Evolutionary conservation across 2,797 vertebrate genomes (phyloP).

Genomic region (Eidolon dupreanum): DNA sequence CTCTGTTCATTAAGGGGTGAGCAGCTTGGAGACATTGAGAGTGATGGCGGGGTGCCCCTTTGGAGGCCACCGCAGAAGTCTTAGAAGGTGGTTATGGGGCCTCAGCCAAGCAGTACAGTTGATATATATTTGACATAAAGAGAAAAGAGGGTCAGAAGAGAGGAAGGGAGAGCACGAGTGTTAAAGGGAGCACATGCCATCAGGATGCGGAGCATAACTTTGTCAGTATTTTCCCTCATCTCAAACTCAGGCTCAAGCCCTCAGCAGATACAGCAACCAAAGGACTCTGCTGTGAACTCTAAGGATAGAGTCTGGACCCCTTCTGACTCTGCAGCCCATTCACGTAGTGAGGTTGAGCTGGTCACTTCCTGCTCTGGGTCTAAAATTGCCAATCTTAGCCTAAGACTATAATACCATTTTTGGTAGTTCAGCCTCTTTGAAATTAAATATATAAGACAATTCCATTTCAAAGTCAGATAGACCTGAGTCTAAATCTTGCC

Average conservation of each 20-base stretch:
- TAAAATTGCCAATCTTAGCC: not conserved
- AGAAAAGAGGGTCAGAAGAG: not conserved
- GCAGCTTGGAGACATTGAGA: not conserved
- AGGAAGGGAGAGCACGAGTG: not conserved
- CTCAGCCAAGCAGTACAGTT: not conserved
- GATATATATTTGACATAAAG: fast-evolving
- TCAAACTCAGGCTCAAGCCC: not conserved
- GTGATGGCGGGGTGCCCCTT: not conserved
- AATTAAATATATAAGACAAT: not conserved
- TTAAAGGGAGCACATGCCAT: fast-evolving
- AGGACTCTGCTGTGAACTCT: not conserved
- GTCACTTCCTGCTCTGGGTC: no score
- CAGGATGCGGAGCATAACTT: not conserved
- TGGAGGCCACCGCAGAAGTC: not conserved
- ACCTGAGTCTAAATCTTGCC: not conserved
- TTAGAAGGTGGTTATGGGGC: not conserved
- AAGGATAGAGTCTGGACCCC: not conserved
- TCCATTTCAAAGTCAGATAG: not conserved
- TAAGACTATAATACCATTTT: not conserved
- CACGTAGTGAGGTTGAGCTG: no score
- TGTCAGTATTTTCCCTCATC: not conserved
- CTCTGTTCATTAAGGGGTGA: not conserved
- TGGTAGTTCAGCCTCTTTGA: not conserved
- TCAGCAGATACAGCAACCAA: not conserved
- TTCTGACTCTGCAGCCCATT: not conserved